Percentiles rank a stretch among this genome's conserved stretches.
Conservation (phyloP, 2,888 invertebrate species). For the Belgica antarctica region DNA sequence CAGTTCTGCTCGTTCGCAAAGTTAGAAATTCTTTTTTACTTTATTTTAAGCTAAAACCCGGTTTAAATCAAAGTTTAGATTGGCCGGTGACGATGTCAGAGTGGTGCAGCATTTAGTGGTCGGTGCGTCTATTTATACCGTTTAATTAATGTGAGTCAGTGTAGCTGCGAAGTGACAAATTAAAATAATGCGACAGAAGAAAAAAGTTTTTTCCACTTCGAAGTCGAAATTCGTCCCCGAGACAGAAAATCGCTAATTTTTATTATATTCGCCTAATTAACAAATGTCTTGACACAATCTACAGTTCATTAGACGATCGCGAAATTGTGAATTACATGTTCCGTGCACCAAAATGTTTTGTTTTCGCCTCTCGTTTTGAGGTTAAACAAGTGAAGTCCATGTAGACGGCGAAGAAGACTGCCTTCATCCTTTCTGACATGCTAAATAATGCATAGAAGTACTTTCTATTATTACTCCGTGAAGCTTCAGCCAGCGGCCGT, state of each 20-base stretch:
- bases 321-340: neutral
- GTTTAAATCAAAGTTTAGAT: neutral
- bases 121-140: conserved; percentile 33
- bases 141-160: conserved; percentile 41
- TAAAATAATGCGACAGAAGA: conserved; percentile 28
- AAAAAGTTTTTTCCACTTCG: conserved; percentile 10
- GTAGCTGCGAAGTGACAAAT: conserved; percentile 23
- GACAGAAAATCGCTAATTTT: conserved; percentile 36
- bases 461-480: conserved; percentile 32
- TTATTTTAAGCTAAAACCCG: neutral
- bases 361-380: too few species aligned
- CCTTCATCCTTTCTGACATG: conserved; percentile 32
- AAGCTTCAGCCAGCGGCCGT: conserved; percentile 1
- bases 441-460: conserved; percentile 40
- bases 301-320: conserved; percentile 35
- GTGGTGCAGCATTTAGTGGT: conserved; percentile 30
- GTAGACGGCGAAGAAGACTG: too few species aligned
- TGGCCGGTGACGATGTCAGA: conserved; percentile 24
- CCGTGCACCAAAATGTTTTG: neutral
- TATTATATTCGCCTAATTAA: conserved; percentile 36
- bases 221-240: neutral
- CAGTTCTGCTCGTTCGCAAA: neutral
- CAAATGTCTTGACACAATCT: conserved; percentile 33
- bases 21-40: neutral
- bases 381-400: conserved; percentile 23